Conservation (phyloP, 2,113 vertebrate species). For the Paramormyrops kingsleyae region DNA sequence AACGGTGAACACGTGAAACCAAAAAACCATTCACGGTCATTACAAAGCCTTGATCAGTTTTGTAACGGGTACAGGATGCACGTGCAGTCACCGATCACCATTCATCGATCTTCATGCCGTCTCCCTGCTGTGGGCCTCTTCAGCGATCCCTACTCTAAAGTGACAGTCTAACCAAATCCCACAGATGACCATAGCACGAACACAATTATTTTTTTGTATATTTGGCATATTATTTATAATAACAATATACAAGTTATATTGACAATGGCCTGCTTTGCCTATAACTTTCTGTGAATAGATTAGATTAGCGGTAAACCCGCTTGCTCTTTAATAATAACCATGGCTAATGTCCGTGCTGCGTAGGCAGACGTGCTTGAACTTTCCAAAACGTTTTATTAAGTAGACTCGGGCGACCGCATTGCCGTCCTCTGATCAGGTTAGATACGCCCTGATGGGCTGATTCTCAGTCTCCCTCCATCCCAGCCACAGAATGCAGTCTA, state of each 20-base stretch:
- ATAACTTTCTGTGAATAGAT: not conserved
- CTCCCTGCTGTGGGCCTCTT: not conserved
- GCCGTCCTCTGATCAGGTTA: conserved; percentile 38
- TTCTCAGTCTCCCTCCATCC: conserved; percentile 19
- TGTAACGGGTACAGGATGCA: not conserved
- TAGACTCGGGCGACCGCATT: conserved; percentile 5
- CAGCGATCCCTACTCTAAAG: not conserved
- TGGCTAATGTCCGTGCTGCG: not conserved
- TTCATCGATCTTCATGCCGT: not conserved
- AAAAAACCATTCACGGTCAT: not conserved
- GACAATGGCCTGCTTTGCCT: not conserved
- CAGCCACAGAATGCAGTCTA: conserved; percentile 16
- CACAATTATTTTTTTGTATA: not conserved
- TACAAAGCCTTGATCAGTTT: not conserved
- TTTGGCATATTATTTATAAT: not conserved
- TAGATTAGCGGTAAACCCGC: not conserved
- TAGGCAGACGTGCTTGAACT: not conserved
- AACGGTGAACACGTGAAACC: not conserved
- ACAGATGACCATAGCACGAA: not conserved
- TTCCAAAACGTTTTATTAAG: not conserved
- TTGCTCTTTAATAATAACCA: not conserved
- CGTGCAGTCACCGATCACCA: not conserved
- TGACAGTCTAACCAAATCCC: not conserved
- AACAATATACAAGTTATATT: not conserved
- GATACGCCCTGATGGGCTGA: conserved; percentile 30